Evolutionary conservation across 2,888 invertebrate species (phyloP).

Genomic region (Halictus quadricinctus): DNA sequence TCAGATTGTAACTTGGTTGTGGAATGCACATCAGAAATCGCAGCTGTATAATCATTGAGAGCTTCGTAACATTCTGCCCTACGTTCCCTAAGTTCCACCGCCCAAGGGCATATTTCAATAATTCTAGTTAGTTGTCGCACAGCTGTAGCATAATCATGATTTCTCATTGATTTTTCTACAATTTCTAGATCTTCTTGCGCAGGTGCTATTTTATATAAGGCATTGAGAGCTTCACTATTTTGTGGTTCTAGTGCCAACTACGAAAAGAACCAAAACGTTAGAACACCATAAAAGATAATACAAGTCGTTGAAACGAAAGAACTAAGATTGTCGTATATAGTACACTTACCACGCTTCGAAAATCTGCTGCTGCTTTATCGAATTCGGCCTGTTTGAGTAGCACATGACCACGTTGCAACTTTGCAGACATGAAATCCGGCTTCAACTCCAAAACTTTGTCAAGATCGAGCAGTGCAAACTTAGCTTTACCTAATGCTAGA

Average conservation of each 20-base stretch:
- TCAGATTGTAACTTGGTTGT: conserved; percentile 96
- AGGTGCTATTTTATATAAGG: conserved; percentile 87
- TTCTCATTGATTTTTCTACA: conserved; percentile 86
- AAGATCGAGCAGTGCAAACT: conserved; percentile 96
- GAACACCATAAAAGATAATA: neutral
- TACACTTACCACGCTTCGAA: conserved; percentile 90
- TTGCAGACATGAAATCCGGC: conserved; percentile 96
- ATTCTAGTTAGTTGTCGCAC: conserved; percentile 86
- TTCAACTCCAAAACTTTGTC: conserved; percentile 96
- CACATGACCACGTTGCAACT: conserved; percentile 92
- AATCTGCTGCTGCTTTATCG: conserved; percentile 91
- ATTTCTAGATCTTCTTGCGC: conserved; percentile 86
- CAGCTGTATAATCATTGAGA: conserved; percentile 91
- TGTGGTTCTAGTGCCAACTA: conserved; percentile 89
- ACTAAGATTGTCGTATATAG: neutral
- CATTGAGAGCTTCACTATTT: conserved; percentile 88
- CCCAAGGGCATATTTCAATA: conserved; percentile 95
- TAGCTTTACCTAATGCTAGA: conserved; percentile 97
- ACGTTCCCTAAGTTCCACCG: conserved; percentile 90
- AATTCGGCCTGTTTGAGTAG: conserved; percentile 95
- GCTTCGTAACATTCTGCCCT: conserved; percentile 93
- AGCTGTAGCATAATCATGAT: conserved; percentile 85
- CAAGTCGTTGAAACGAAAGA: neutral
- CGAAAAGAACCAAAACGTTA: conserved; percentile 31
- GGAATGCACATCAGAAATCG: conserved; percentile 94